These are phyloP conservation scores for Dasyurus viverrinus DNA, from an alignment of 2,113 vertebrate species.

Conservation along the genomic window DNA sequence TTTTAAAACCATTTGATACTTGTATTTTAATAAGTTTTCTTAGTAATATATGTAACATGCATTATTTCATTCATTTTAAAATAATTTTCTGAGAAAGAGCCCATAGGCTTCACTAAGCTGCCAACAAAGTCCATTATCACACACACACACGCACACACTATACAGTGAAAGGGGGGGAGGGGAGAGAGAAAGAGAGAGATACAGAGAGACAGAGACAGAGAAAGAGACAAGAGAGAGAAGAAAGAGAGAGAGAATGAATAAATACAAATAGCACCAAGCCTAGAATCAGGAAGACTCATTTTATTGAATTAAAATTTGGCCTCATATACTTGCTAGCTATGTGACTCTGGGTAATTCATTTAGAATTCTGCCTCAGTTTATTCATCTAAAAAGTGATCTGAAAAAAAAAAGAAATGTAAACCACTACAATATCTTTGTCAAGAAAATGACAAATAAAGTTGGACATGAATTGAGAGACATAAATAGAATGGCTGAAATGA, in stretches of 20 bases:
- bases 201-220: too few species aligned
- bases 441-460: too few species aligned
- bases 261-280: neutral
- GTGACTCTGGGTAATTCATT: neutral
- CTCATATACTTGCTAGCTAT: neutral
- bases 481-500: too few species aligned
- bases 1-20: neutral
- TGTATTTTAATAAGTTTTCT: neutral
- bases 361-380: neutral
- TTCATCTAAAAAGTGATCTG: too few species aligned
- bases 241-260: too few species aligned
- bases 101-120: neutral
- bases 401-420: too few species aligned
- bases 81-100: neutral
- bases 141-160: neutral
- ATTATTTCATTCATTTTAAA: neutral
- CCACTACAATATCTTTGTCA: too few species aligned
- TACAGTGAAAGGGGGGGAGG: rapidly evolving
- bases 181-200: neutral
- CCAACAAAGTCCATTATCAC: neutral
- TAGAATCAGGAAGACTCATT: neutral
- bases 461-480: neutral
- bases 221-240: too few species aligned
- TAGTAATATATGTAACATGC: neutral
- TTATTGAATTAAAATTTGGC: neutral